These are phyloP conservation scores for Serripes groenlandicus DNA, from an alignment of 2,888 invertebrate genomes.

Conservation along the genomic window DNA sequence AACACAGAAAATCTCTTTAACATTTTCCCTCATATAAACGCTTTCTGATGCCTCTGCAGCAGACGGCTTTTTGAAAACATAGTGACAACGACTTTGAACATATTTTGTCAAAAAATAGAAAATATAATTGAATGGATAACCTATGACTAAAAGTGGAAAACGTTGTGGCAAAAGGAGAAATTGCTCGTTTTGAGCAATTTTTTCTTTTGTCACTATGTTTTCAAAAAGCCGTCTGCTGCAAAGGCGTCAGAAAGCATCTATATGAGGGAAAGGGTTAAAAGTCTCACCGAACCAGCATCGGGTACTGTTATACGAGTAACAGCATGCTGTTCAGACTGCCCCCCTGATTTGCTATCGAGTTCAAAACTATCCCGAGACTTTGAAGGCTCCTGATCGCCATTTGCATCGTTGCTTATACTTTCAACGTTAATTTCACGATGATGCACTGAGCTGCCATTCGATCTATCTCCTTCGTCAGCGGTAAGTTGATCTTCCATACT, in stretches of 20 bases:
- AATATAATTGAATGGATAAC: too few species aligned
- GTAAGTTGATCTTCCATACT: constrained; percentile 8
- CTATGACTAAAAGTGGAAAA: too few species aligned
- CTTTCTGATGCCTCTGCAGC: too few species aligned
- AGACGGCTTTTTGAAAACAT: too few species aligned
- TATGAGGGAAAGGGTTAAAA: not conserved
- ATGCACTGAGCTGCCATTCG: not conserved
- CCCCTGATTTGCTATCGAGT: not conserved
- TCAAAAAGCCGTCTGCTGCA: not conserved
- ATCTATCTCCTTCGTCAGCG: not conserved
- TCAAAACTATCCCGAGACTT: constrained; percentile 1
- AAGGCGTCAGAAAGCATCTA: not conserved
- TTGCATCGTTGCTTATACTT: not conserved
- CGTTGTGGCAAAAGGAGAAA: too few species aligned
- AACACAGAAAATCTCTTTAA: too few species aligned
- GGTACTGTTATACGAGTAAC: not conserved
- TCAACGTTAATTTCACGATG: not conserved
- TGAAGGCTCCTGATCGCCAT: not conserved
- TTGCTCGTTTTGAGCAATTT: too few species aligned
- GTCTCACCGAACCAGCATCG: not conserved
- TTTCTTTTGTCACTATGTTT: not conserved
- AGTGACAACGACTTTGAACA: too few species aligned
- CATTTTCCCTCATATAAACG: too few species aligned
- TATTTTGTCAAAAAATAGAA: too few species aligned
- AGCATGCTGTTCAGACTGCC: not conserved